Evolutionary conservation across 2,888 invertebrate species (phyloP).

Genomic region (Chorisops tibialis): DNA sequence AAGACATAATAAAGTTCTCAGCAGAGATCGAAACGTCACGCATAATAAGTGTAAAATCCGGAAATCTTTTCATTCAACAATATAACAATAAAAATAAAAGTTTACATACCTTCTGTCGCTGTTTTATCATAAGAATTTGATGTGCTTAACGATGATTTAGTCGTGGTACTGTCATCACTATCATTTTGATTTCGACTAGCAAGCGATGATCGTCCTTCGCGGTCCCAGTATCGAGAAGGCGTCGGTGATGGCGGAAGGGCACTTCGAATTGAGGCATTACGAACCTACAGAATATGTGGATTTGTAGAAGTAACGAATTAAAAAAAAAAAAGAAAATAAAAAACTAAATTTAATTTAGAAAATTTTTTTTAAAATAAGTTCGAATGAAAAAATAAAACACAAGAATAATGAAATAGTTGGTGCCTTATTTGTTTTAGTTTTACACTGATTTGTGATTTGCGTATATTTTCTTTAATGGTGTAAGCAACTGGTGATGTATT

Average conservation of each 20-base stretch:
- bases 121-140: constrained; percentile 41
- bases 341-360: constrained; percentile 27
- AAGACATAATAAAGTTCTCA: too few species aligned
- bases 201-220: constrained; percentile 42
- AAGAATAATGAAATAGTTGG: too few species aligned
- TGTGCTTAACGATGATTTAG: constrained; percentile 38
- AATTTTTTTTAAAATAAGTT: not conserved
- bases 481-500: too few species aligned
- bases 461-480: too few species aligned
- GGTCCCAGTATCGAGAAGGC: constrained; percentile 48
- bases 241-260: constrained; percentile 49
- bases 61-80: too few species aligned
- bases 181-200: constrained; percentile 25
- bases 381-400: not conserved
- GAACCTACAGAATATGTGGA: constrained; percentile 38
- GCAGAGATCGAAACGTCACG: too few species aligned
- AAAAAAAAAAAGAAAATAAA: constrained; percentile 29
- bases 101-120: constrained; percentile 4
- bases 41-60: too few species aligned
- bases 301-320: too few species aligned
- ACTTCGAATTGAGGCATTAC: constrained; percentile 43
- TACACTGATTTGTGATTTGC: too few species aligned
- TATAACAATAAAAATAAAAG: too few species aligned
- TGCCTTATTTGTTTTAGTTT: too few species aligned
- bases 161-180: constrained; percentile 38